Evolutionary conservation across 2,888 invertebrate species (phyloP).

Genomic region (Sminthurinus aureus): DNA sequence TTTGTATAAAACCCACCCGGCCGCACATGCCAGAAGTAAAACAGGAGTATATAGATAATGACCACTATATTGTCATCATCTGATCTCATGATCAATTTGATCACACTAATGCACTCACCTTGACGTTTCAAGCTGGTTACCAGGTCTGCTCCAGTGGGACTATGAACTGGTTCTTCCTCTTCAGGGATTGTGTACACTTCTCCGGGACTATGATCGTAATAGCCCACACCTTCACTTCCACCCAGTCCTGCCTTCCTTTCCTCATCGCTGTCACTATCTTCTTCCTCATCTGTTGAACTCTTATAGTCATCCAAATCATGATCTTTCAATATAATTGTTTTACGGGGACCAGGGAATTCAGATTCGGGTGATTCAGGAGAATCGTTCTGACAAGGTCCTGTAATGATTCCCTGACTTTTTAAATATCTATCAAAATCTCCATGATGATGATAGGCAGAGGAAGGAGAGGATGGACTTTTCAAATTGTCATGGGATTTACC

Average conservation of each 20-base stretch:
- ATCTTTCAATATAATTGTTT: conserved; percentile 58
- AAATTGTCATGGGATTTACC: conserved; percentile 45
- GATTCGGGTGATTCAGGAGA: conserved; percentile 54
- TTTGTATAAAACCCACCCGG: conserved; percentile 43
- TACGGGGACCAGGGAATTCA: conserved; percentile 57
- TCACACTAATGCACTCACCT: conserved; percentile 56
- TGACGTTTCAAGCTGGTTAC: conserved; percentile 63
- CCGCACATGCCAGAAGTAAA: conserved; percentile 46
- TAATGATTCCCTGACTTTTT: too few species aligned
- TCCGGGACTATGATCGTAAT: conserved; percentile 64
- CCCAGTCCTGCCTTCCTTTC: conserved; percentile 51
- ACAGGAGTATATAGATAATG: too few species aligned
- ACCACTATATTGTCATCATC: neutral
- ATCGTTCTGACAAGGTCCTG: neutral
- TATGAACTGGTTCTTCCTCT: conserved; percentile 66
- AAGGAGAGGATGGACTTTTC: conserved; percentile 54
- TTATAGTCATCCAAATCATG: conserved; percentile 60
- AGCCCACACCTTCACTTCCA: conserved; percentile 56
- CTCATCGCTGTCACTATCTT: conserved; percentile 58
- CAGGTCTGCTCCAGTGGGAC: conserved; percentile 65
- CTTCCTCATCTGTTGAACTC: conserved; percentile 59
- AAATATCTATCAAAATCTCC: neutral
- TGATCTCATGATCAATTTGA: neutral
- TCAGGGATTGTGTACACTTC: conserved; percentile 67
- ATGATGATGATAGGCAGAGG: conserved; percentile 40